Conservation (phyloP, 2,113 vertebrate species). For the Calidris pygmaea region DNA sequence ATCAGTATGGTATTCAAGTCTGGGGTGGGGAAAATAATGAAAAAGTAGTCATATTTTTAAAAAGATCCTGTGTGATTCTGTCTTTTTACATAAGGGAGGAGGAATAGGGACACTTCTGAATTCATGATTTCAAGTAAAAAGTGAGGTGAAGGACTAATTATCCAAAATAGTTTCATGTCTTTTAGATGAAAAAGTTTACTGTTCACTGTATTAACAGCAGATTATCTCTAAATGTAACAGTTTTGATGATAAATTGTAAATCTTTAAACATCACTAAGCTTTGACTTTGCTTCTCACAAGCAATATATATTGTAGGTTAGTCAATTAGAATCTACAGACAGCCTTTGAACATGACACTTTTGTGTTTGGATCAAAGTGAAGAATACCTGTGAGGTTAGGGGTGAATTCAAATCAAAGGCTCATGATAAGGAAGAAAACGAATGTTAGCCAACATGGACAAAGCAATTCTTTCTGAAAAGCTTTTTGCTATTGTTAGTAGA, state of each 20-base stretch:
- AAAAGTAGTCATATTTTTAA: not conserved
- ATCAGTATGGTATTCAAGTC: not conserved
- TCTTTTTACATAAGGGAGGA: not conserved
- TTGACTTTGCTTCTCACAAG: not conserved
- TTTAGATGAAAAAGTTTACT: not conserved
- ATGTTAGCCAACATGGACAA: not conserved
- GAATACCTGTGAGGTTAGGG: not conserved
- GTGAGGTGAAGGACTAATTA: not conserved
- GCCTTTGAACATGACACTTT: not conserved
- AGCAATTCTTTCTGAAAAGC: not conserved
- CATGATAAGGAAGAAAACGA: not conserved
- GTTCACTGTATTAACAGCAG: not conserved
- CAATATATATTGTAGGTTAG: not conserved
- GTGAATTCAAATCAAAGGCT: not conserved
- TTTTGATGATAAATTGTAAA: not conserved
- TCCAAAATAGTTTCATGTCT: not conserved
- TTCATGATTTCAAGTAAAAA: not conserved
- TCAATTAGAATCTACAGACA: not conserved
- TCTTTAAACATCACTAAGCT: not conserved
- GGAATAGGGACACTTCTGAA: not conserved
- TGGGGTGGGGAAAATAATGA: not conserved
- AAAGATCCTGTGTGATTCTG: not conserved
- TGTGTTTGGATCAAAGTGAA: not conserved
- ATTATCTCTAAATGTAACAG: not conserved
- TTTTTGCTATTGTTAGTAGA: not conserved